Evolutionary conservation across 2,113 vertebrate genomes (phyloP), one percentile per base, ranked within the genome.

Genomic region (Donacobius atricapilla): DNA sequence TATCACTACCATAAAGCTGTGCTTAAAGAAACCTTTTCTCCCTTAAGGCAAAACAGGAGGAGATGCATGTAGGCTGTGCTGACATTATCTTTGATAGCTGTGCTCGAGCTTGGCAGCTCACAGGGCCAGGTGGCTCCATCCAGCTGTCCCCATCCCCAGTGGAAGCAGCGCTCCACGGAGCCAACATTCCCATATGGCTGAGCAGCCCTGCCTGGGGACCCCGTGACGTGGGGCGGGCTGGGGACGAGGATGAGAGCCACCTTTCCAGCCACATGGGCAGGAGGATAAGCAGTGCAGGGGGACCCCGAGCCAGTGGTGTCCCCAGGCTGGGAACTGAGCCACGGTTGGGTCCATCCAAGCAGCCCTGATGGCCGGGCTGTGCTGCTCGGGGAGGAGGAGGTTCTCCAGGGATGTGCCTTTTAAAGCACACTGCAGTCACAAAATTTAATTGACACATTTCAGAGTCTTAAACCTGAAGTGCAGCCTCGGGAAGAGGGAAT

Each of bases 221-320:
- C 48, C 0, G 2, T 14, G 57, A 35, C 0, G 1, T 16, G 31
- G 44, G 63, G 27, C 1, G 0, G 71, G 80, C 70, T 13, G 12
- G 70, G 47, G 45, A 28, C 37, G 11, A 11, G 80, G 17, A 9
- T 15, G 48, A 6, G 6, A 89, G 33, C 42, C 5, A 7, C 61
- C 71, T 61, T 3, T 4, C 31, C 25, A 7, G 30, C 4, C 6
- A 20, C 42, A 9, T 0, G 0, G 42, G 17, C n/a, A 28, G 69
- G 22, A 42, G 45, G 61, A 13, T 5, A 23, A 83, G 31, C 3
- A 7, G n/a, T 28, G 71, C 57, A 33, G 40, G 44, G 39, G 33
- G 60, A 50, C 33, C 83, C 51, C 0, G 1, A 53, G 60, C 21
- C 42, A 8, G 14, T 2, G 1, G 51, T 23, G 50, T n/a, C 60